Conservation (phyloP, 2,797 vertebrate genomes). For the Lithobates sylvaticus region DNA sequence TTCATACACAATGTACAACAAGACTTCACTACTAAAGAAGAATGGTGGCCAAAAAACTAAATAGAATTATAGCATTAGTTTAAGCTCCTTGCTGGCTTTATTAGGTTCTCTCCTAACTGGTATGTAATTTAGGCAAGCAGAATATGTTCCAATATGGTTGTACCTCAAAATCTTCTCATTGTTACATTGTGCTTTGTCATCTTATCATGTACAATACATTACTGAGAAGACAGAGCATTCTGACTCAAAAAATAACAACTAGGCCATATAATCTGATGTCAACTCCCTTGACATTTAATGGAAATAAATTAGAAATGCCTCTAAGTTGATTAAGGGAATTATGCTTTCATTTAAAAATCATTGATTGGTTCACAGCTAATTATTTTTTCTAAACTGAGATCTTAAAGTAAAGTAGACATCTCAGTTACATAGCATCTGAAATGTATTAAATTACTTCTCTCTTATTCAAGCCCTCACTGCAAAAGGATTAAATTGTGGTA, state of each 20-base stretch:
- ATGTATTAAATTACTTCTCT: too few species aligned
- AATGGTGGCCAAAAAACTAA: too few species aligned
- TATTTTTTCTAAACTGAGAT: constrained; percentile 25
- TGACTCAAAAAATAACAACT: constrained; percentile 25
- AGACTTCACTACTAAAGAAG: too few species aligned
- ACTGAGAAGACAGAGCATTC: neutral
- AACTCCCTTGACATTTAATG: constrained; percentile 5
- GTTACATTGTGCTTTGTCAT: neutral
- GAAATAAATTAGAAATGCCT: constrained; percentile 28
- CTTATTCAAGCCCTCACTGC: too few species aligned
- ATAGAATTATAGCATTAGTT: too few species aligned
- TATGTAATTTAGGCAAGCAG: too few species aligned
- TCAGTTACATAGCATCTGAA: constrained; percentile 7
- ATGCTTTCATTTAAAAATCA: constrained; percentile 30
- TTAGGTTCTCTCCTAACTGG: too few species aligned
- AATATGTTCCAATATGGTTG: too few species aligned
- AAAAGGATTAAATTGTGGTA: too few species aligned
- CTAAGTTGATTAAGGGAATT: constrained; percentile 25
- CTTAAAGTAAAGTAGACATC: neutral
- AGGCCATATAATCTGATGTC: constrained; percentile 12
- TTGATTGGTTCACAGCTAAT: constrained; percentile 26
- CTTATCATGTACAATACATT: neutral
- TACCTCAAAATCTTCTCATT: too few species aligned
- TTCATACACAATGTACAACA: too few species aligned
- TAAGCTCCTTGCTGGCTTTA: too few species aligned